Evolutionary conservation across 2,797 vertebrate genomes (phyloP).

Genomic region (Parambassis ranga): DNA sequence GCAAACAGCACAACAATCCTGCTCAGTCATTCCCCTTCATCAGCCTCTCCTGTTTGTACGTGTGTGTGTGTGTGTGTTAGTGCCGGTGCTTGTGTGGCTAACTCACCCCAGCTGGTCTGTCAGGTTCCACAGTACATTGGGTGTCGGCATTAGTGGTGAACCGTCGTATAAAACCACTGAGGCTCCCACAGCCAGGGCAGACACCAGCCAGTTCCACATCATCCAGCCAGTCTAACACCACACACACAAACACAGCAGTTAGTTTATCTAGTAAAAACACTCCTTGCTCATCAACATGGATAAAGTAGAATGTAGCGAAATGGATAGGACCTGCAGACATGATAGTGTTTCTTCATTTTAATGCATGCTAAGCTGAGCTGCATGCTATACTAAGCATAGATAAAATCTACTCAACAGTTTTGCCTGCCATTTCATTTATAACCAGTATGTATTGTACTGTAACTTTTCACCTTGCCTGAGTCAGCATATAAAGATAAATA

Average conservation of each 20-base stretch:
- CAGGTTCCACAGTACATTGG: slow-evolving; percentile 92
- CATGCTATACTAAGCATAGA: too few species aligned
- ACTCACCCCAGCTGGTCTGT: slow-evolving; percentile 92
- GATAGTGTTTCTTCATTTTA: slow-evolving; percentile 19
- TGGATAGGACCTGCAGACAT: slow-evolving; percentile 23
- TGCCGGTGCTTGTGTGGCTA: neutral
- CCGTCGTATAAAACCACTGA: slow-evolving; percentile 94
- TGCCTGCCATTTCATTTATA: too few species aligned
- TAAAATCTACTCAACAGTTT: too few species aligned
- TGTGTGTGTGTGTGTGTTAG: neutral
- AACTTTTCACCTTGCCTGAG: too few species aligned
- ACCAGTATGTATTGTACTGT: too few species aligned
- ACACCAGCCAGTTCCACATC: slow-evolving; percentile 99
- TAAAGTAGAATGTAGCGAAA: slow-evolving; percentile 15
- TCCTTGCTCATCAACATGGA: slow-evolving; percentile 31
- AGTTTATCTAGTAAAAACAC: slow-evolving; percentile 44
- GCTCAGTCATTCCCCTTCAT: neutral
- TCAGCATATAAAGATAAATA: too few species aligned
- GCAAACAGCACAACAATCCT: neutral
- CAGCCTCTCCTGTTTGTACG: neutral
- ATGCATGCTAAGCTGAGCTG: slow-evolving; percentile 7
- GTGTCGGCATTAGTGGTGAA: slow-evolving; percentile 91
- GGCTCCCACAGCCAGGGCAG: slow-evolving; percentile 88
- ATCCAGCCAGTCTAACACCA: slow-evolving; percentile 91
- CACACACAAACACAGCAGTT: slow-evolving; percentile 18